A percentile compares a stretch with the other conserved stretches of the same genome.
Conservation (phyloP, 2,113 vertebrate genomes). For the western clawed frog (Xenopus tropicalis) region DNA sequence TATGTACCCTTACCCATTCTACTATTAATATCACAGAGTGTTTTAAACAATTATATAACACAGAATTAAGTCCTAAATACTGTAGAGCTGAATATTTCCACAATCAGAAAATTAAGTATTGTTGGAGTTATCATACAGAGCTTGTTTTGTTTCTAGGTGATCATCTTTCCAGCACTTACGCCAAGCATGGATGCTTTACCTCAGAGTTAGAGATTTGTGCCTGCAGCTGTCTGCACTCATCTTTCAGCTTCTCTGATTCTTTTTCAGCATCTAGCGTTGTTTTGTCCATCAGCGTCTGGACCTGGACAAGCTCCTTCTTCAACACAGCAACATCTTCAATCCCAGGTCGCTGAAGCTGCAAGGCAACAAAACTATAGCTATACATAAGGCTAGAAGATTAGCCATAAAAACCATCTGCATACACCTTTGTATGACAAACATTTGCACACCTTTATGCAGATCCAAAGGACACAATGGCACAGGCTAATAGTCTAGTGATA, state of each 20-base stretch:
- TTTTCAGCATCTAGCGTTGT: slow-evolving; percentile 88
- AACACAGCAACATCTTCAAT: slow-evolving; percentile 93
- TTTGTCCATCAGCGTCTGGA: slow-evolving; percentile 93
- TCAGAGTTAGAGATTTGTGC: slow-evolving; percentile 77
- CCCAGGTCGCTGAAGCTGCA: slow-evolving; percentile 90
- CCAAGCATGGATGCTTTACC: slow-evolving; percentile 61
- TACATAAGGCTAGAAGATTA: slow-evolving; percentile 42
- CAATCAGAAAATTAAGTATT: background rate
- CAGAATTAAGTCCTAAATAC: too few species aligned
- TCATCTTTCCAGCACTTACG: background rate
- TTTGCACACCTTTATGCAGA: too few species aligned
- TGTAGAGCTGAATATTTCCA: too few species aligned
- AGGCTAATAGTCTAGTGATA: too few species aligned
- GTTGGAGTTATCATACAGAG: too few species aligned
- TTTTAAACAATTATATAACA: too few species aligned
- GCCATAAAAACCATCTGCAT: background rate
- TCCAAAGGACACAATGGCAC: too few species aligned
- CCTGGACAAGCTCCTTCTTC: slow-evolving; percentile 92
- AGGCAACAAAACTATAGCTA: slow-evolving; percentile 46
- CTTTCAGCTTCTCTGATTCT: slow-evolving; percentile 85
- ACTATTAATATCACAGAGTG: too few species aligned
- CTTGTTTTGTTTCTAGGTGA: background rate
- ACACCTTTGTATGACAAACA: background rate
- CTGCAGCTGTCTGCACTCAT: slow-evolving; percentile 81
- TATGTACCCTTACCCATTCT: too few species aligned